Base-by-base conservation (phyloP, 2,888 invertebrate species). In the Lissocephala sabroskyi region DNA sequence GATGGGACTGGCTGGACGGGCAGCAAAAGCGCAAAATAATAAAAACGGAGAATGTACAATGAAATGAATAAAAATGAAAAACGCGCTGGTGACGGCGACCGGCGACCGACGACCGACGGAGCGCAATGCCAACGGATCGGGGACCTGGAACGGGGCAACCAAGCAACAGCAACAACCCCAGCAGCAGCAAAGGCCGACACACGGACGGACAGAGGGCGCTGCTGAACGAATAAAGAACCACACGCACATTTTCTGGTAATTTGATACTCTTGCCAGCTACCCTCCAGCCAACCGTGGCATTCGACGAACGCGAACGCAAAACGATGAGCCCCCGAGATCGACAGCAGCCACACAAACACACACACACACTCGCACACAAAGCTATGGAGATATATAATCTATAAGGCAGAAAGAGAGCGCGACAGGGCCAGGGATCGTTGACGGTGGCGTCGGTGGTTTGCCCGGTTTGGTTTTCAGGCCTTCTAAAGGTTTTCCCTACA, bases 261-360 rank as follows among this genome's bases (percentile, higher is more conserved):
- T 59, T 59, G 79, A 79, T 79, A 80, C 77, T 73, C 79, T 79
- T 62, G 65, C 79, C 75, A 79, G 81, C 80, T 79, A 79, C 79
- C 78, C 80, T 79, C 79, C 80, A 78, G 77, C 80, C 80, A 80
- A 79, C 78, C 80, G 80, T 79, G 74, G 79, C 80, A 79, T 79
- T 78, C 77, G 64, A 67, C 80, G 80, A 79, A 79, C 76, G 68
- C 79, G 56, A 57, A n/a, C n/a, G n/a, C n/a, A n/a, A 68, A 53
- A 59, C 63, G 65, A 68, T 56, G 68, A 56, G 52, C 37, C 48
- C 42, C 59, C 57, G 58, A 61, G 57, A 14, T 16, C 35, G n/a
- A 10, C 13, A 13, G 35, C 14, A 51, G 48, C 56, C 57, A 55
- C 41, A 60, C 45, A 57, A 41, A 54, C 49, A 56, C 18, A 46